Evolutionary conservation across 1,140 invertebrate genomes (phyloP).

Genomic region (Drosophila bifasciata): DNA sequence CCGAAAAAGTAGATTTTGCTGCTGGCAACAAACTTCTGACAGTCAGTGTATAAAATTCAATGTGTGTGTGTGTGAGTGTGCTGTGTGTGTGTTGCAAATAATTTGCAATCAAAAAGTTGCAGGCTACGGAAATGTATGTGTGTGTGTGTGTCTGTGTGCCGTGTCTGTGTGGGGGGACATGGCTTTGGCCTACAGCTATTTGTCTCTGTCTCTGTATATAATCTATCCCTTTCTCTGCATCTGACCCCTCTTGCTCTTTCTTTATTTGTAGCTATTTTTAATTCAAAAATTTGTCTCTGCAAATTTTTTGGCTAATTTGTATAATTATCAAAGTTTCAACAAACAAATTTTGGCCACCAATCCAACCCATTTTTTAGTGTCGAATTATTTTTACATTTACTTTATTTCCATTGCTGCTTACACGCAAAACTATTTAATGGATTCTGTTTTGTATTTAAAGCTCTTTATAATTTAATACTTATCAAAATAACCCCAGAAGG

Average conservation of each 20-base stretch:
- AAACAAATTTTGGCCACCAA: too few species aligned
- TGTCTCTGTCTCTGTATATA: conserved; percentile 10
- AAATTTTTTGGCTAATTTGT: conserved; percentile 62
- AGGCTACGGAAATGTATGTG: conserved; percentile 41
- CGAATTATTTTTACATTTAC: too few species aligned
- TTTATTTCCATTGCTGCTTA: too few species aligned
- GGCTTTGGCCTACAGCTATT: conserved; percentile 47
- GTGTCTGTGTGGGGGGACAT: conserved; percentile 28
- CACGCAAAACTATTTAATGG: too few species aligned
- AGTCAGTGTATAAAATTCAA: conserved; percentile 30
- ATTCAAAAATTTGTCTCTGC: conserved; percentile 1
- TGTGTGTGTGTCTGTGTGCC: conserved; percentile 14
- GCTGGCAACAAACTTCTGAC: conserved; percentile 68
- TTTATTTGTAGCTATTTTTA: conserved; percentile 10
- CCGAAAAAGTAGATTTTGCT: conserved; percentile 45
- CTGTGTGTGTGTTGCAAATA: conserved; percentile 61
- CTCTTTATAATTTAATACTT: too few species aligned
- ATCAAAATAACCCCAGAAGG: too few species aligned
- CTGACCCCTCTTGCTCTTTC: not conserved
- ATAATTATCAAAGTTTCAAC: conserved; percentile 50
- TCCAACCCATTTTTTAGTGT: too few species aligned
- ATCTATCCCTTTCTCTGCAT: not conserved
- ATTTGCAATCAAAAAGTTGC: conserved; percentile 79
- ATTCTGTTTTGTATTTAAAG: too few species aligned
- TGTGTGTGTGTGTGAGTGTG: conserved; percentile 23